A percentile compares a stretch with the other conserved stretches of the same genome.
phyloP scores from a whole-genome alignment of 2,113 vertebrate genomes.

The Passer montanus region DNA sequence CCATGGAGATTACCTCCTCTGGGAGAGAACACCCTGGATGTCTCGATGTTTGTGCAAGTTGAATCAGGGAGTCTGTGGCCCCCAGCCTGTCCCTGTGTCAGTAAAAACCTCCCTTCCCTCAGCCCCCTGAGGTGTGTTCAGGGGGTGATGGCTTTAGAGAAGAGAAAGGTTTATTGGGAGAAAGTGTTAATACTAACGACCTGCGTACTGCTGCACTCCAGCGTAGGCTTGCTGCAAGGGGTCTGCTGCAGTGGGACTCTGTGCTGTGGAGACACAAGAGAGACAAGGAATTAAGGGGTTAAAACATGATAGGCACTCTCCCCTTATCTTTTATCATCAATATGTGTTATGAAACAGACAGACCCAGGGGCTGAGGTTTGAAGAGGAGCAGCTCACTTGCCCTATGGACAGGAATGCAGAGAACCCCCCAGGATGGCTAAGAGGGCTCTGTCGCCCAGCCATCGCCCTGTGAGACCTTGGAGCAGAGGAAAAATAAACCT shows the following conservation, averaged over 20 bases:
- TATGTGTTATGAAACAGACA: not conserved
- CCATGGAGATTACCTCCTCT: not conserved
- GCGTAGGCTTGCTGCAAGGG: constrained; percentile 99
- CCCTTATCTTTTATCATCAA: not conserved
- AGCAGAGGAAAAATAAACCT: not conserved
- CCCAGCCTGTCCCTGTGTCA: not conserved
- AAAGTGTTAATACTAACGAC: constrained; percentile 90
- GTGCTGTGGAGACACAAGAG: constrained; percentile 85
- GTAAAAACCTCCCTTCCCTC: not conserved
- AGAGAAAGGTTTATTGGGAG: constrained; percentile 63
- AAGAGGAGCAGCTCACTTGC: not conserved
- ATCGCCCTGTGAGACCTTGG: not conserved
- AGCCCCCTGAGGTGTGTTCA: not conserved
- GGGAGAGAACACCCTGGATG: not conserved
- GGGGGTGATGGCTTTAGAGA: not conserved
- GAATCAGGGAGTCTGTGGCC: not conserved
- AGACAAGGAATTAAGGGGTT: constrained; percentile 30
- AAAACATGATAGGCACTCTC: not conserved
- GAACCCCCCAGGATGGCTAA: not conserved
- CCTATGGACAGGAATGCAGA: not conserved
- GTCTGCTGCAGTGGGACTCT: constrained; percentile 97
- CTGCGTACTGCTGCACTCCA: constrained; percentile 99
- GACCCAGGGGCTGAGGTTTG: not conserved
- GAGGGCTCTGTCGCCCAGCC: not conserved
- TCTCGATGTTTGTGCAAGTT: not conserved